These are phyloP conservation scores for Euzophera pinguis DNA, from an alignment of 2,888 invertebrate species.

Conservation along the genomic window DNA sequence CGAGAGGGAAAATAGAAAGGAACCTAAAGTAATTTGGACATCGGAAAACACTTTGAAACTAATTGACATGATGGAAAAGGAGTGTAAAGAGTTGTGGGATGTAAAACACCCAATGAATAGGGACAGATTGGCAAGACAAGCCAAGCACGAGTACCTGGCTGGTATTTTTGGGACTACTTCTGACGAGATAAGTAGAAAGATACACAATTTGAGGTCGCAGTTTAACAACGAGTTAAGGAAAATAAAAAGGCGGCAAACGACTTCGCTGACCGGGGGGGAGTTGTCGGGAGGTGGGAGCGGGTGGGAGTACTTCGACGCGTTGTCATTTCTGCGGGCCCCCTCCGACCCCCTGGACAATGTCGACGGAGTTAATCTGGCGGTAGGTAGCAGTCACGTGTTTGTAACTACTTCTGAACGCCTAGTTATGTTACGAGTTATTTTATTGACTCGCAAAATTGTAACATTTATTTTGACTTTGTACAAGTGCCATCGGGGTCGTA, in stretches of 20 bases:
- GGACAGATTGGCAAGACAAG: constrained; percentile 46
- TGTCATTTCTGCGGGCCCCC: constrained; percentile 48
- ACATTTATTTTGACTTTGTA: too few relatives aligned
- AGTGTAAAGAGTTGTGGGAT: constrained; percentile 66
- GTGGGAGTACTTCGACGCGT: constrained; percentile 70
- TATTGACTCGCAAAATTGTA: neutral
- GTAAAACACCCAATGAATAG: constrained; percentile 50
- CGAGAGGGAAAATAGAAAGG: constrained; percentile 36
- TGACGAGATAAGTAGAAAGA: constrained; percentile 63
- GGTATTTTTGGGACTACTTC: constrained; percentile 52
- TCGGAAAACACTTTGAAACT: constrained; percentile 57
- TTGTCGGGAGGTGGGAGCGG: constrained; percentile 42
- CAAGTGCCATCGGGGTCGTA: too few relatives aligned
- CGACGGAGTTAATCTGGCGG: constrained; percentile 64
- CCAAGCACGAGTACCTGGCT: constrained; percentile 56
- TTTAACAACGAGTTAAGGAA: constrained; percentile 67
- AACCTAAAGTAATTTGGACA: constrained; percentile 46
- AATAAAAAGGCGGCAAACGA: constrained; percentile 48
- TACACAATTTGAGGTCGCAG: constrained; percentile 67
- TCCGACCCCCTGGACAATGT: constrained; percentile 48
- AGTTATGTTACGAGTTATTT: constrained; percentile 1
- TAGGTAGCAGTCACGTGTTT: constrained; percentile 27
- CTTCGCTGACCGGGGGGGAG: constrained; percentile 23
- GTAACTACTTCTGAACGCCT: neutral
- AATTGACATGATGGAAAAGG: constrained; percentile 54